Evolutionary conservation across 53 echinoderm and acorn worm genomes (phyloP).

Genomic region (Echinometra lucunter): DNA sequence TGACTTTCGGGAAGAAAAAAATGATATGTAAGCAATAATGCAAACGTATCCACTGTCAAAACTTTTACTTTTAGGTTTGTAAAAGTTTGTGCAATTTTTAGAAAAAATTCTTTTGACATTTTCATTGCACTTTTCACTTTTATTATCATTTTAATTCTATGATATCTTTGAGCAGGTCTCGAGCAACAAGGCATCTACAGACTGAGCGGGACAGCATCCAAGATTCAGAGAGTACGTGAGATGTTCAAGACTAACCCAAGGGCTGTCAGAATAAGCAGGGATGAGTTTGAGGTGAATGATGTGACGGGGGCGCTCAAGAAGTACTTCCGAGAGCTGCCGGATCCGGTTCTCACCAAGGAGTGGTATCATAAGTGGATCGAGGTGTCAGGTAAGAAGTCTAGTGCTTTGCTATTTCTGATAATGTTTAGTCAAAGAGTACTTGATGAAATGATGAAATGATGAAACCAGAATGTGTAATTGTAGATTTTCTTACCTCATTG

Average conservation of each 20-base stretch:
- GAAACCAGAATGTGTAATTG: too few relatives aligned
- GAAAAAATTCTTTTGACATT: not conserved
- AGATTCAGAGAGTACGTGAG: slow-evolving; percentile 71
- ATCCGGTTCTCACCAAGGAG: slow-evolving; percentile 90
- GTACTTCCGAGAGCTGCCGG: slow-evolving; percentile 92
- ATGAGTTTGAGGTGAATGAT: slow-evolving; percentile 85
- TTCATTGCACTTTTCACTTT: not conserved
- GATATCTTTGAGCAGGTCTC: slow-evolving; percentile 63
- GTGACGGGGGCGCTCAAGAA: slow-evolving; percentile 95
- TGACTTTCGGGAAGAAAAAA: too few relatives aligned
- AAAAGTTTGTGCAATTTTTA: too few relatives aligned
- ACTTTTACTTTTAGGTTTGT: too few relatives aligned
- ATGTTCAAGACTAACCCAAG: slow-evolving; percentile 78
- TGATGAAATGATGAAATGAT: too few relatives aligned
- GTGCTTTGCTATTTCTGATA: not conserved
- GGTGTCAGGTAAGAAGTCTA: slow-evolving; percentile 76
- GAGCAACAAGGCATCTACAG: slow-evolving; percentile 91
- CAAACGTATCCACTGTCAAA: too few relatives aligned
- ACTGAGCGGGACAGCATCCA: slow-evolving; percentile 80
- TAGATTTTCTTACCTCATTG: too few relatives aligned
- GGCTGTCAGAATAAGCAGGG: slow-evolving; percentile 68
- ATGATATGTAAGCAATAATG: too few relatives aligned
- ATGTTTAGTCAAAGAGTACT: too few relatives aligned
- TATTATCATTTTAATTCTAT: not conserved
- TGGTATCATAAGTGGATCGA: slow-evolving; percentile 88